Base-by-base conservation (phyloP, 2,888 invertebrate genomes). In the Cantharis lateralis region DNA sequence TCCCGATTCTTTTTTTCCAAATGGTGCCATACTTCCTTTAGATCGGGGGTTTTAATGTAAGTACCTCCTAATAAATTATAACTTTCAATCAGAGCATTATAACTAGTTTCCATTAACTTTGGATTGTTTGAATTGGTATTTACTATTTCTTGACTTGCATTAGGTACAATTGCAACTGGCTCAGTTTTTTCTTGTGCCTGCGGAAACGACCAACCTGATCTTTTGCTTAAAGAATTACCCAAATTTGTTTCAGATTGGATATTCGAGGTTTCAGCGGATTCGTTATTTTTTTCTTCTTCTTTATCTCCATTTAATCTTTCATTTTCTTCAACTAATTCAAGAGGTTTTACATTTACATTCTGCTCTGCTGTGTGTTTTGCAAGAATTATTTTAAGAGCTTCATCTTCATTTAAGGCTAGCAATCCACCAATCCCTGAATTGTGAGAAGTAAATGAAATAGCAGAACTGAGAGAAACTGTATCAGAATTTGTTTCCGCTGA, bases 371-470 rank as follows among this genome's bases (percentile, higher is more conserved):
- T 78, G 86, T 87, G 85, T 86, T 90, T 91, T 18, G 90, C 91
- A 64, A 95, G 87, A 81, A 95, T 94, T 62, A 93, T 93, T 86
- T 92, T 91, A 61, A 95, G 87, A 18, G 93, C 93, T 86, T 94
- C 94, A 84, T 94, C 94, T 86, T 94, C 93, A 84, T 92, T 91
- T 5, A 94, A 86, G 13, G 89, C 89, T 63, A 91, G 84, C 87
- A 91, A 89, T 80, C 88, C 88, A 7, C 90, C 90, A 68, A 91
- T 85, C 81, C 89, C 84, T 81, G 89, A 89, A 86, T 85, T 86
- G 86, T 89, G 84, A 83, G 90, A 80, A 84, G 87, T 85, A 84
- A 89, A 82, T 81, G 89, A 83, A 87, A 86, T 78, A 84, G 87
- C 83, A 26, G 87, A 88, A 78, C 85, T 85, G 16, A 89, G 83